Evolutionary conservation across 2,888 invertebrate genomes (phyloP).

Genomic region (Cynaeus angustus): DNA sequence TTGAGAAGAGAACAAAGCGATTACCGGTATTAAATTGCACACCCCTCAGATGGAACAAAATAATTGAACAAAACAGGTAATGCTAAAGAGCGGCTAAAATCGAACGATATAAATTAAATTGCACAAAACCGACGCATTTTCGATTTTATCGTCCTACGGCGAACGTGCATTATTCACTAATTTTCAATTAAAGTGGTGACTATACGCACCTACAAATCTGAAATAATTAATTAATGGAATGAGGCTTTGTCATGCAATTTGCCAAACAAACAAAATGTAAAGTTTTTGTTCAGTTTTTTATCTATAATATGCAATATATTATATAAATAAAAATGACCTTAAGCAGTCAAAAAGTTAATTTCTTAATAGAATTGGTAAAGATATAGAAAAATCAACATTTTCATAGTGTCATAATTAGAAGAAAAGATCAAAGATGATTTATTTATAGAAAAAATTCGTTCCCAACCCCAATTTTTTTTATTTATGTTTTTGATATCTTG

Average conservation of each 20-base stretch:
- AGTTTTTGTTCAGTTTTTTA: no score
- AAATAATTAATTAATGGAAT: no score
- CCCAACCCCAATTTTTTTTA: no score
- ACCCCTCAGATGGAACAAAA: slow-evolving; percentile 8
- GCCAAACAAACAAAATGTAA: no score
- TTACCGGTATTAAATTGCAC: slow-evolving; percentile 20
- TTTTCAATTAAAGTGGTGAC: background rate
- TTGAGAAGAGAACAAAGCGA: slow-evolving; percentile 14
- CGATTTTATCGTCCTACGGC: background rate
- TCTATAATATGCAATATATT: no score
- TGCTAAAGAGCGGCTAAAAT: background rate
- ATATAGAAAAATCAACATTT: no score
- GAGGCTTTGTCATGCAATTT: no score
- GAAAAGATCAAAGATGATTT: slow-evolving; percentile 10
- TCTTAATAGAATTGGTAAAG: no score
- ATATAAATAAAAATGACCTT: no score
- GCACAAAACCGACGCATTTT: slow-evolving; percentile 1
- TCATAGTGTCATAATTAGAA: background rate
- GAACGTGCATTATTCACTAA: background rate
- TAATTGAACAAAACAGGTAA: slow-evolving; percentile 12
- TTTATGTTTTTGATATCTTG: no score
- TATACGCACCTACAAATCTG: background rate
- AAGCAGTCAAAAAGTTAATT: no score
- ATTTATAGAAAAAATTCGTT: background rate
- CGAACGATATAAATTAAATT: slow-evolving; percentile 6